Evolutionary conservation across 2,797 vertebrate genomes (phyloP), one percentile per base, ranked within the genome.

Genomic region (Salarias fasciatus): DNA sequence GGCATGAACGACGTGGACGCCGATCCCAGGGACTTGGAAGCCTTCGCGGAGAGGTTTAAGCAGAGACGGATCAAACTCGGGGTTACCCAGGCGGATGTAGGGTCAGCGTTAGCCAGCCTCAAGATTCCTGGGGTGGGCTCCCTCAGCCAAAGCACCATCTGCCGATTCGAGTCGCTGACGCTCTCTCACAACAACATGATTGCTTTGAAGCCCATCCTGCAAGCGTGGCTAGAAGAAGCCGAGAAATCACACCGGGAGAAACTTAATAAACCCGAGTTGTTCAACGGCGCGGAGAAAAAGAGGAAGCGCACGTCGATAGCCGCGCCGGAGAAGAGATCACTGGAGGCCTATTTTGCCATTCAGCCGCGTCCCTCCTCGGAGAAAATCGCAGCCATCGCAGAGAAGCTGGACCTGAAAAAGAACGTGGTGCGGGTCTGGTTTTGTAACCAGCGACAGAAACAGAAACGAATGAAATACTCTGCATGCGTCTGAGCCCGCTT

Each of bases 401-500:
- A 98, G 77, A 98, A 98, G 83, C 93, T 98, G 85, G 97, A 98
- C 91, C 96, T 99, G 55, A 98, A 99, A 93, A 99, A 98, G 92
- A 99, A 98, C 85, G 97, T 99, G 89, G 96, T 99, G 63, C 95
- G 97, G 12, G 96, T 99, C 75, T 99, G 97, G 97, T 99, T 99
- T 90, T 99, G 97, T 89, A 98, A 99, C 90, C 97, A 99, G 91
- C 93, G 97, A 72, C 97, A 99, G 93, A 99, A 99, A 93, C 97
- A 98, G 91, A 99, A 99, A 92, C 94, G 97, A 77, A 99, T 99
- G 97, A 98, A 98, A 86, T 99, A 98, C 80, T 99, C 97, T 1
- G 96, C 96, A 53, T 96, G 96, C 89, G 95, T 98, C 88, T 99
- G 45, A 91, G 14, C 2, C 37, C 69, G 77, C 69, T 75, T 58